Evolutionary conservation across 1,140 invertebrate species (phyloP), one percentile per base, ranked within the genome.

Genomic region (Neodiprion fabricii): DNA sequence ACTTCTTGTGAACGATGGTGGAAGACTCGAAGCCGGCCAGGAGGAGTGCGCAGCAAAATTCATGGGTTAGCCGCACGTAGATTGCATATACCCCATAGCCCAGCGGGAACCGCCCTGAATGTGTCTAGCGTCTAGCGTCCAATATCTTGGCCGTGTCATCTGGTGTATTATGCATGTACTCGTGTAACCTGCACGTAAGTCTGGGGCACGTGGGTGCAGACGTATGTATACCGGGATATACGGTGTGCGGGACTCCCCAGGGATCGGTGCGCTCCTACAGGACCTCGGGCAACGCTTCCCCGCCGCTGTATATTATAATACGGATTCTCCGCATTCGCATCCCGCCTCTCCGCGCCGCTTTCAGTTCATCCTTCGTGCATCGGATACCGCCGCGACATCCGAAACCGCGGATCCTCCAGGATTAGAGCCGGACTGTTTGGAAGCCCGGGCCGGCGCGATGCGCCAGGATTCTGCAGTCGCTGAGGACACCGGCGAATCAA

Each of bases 101-200:
- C 53, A 17, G 53, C 53, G 53, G 53, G 53, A 17, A 17, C 28
- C 28, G 28, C 28, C 28, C 53, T 61, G 53, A 14, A 61, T 61
- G 53, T 17, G 53, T 61, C 53, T 61, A 61, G 53, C n/a, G 53
- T 61, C 53, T 61, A 61, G 53, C 67, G 17, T 74, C 67, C 75
- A 71, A 80, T 77, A 79, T 80, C 73, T 77, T 71, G 70, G 67
- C 76, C 72, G 75, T 77, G 77, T 77, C 74, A 65, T 75, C 76
- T 76, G 47, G 79, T 81, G 75, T 79, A 81, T 80, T 80, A 79
- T 81, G 78, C 77, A 81, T 78, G 75, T 76, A 47, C 65, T 70
- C 76, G 48, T 70, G 79, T 68, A 77, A 75, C 67, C 48, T 1
- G 28, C 28, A 40, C n/a, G 53, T 61, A 61, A 61, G n/a, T 61